Evolutionary conservation across 2,113 vertebrate species (phyloP).

Genomic region (Lucifuga dentata): DNA sequence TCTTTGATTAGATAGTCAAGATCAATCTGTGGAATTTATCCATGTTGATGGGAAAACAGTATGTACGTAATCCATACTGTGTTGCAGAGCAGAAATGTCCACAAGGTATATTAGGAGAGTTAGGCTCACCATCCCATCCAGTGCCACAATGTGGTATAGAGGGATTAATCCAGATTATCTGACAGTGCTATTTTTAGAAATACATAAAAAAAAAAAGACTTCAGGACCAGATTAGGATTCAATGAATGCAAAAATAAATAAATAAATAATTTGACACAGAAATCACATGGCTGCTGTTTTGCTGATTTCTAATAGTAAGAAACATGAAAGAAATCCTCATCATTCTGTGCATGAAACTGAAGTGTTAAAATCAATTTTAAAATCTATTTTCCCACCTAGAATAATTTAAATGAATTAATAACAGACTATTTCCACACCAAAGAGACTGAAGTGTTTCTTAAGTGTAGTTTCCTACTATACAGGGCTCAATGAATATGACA

Average conservation of each 20-base stretch:
- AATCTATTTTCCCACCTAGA: not conserved
- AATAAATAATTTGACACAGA: slow-evolving; percentile 17
- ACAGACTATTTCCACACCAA: too few relatives aligned
- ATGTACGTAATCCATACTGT: slow-evolving; percentile 24
- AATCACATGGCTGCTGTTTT: slow-evolving; percentile 6
- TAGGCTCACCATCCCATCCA: slow-evolving; percentile 23
- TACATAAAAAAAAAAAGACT: slow-evolving; percentile 54
- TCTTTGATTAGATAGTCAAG: slow-evolving; percentile 31
- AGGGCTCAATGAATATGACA: too few relatives aligned
- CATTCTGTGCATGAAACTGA: too few relatives aligned
- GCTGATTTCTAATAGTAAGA: not conserved
- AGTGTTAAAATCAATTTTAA: too few relatives aligned
- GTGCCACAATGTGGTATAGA: slow-evolving; percentile 52
- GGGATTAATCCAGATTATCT: slow-evolving; percentile 75
- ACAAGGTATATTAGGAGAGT: slow-evolving; percentile 27
- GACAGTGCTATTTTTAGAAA: slow-evolving; percentile 66
- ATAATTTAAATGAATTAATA: too few relatives aligned
- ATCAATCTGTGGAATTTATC: slow-evolving; percentile 39
- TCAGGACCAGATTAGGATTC: slow-evolving; percentile 42
- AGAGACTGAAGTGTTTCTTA: not conserved
- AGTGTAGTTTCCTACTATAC: not conserved
- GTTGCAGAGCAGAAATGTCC: slow-evolving; percentile 18
- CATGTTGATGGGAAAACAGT: slow-evolving; percentile 43
- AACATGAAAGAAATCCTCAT: too few relatives aligned
- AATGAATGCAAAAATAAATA: slow-evolving; percentile 40